phyloP scores from a whole-genome alignment of 2,888 invertebrate genomes.

The Rhingia campestris region DNA sequence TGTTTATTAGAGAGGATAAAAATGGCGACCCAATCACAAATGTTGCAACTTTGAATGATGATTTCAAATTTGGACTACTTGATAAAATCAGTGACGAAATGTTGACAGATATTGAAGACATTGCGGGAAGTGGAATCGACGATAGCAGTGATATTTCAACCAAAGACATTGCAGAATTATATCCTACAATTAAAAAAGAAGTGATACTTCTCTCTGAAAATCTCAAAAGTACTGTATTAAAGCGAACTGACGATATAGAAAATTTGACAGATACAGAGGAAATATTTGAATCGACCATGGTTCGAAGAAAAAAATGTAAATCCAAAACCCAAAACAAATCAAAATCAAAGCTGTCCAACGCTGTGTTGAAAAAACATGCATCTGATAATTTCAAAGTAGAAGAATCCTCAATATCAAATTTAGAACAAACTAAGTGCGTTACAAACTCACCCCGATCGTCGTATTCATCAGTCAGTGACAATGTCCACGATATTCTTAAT shows the following conservation, averaged over 20 bases:
- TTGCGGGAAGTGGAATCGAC: conserved; percentile 77
- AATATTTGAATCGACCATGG: conserved; percentile 79
- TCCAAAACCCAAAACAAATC: conserved; percentile 78
- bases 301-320: conserved; percentile 80
- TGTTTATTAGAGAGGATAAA: conserved; percentile 82
- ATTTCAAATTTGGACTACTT: conserved; percentile 79
- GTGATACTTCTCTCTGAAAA: conserved; percentile 74
- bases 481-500: conserved; percentile 82
- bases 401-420: background rate
- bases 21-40: conserved; percentile 82
- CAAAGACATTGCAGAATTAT: conserved; percentile 71
- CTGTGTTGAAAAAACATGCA: background rate
- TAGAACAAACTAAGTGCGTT: background rate
- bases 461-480: background rate
- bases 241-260: conserved; percentile 43
- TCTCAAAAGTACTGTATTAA: conserved; percentile 75
- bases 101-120: conserved; percentile 81
- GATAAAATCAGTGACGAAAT: conserved; percentile 81
- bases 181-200: conserved; percentile 76
- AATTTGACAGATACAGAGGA: conserved; percentile 83
- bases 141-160: conserved; percentile 74
- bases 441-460: conserved; percentile 39
- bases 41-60: conserved; percentile 83
- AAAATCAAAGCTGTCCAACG: conserved; percentile 75
- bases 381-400: background rate